phyloP scores from a whole-genome alignment of 2,797 vertebrate genomes.

The Megaceryle alcyon region DNA sequence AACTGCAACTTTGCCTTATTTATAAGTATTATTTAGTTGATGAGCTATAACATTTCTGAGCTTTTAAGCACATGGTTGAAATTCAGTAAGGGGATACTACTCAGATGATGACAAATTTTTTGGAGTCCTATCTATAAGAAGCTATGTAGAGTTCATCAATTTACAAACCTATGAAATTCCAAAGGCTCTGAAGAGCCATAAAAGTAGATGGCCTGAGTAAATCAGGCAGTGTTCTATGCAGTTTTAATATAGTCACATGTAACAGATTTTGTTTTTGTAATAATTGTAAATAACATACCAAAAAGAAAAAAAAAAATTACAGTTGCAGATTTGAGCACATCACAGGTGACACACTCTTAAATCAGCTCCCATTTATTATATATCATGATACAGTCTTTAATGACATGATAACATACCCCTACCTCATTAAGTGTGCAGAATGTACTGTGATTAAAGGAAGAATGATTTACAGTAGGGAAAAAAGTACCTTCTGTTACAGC shows the following conservation, averaged over 20 bases:
- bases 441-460: constrained; percentile 55
- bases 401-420: constrained; percentile 35
- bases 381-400: constrained; percentile 22
- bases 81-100: background rate
- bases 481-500: constrained; percentile 55
- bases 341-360: constrained; percentile 8
- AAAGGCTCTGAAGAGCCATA: background rate
- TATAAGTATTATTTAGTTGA: background rate
- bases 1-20: background rate
- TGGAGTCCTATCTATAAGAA: background rate
- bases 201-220: background rate
- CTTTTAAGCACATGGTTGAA: background rate
- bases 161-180: background rate
- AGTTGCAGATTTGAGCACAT: constrained; percentile 40
- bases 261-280: constrained; percentile 20
- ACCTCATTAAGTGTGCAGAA: constrained; percentile 55
- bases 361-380: constrained; percentile 44
- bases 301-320: constrained; percentile 25
- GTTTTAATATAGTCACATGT: background rate
- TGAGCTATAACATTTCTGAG: background rate
- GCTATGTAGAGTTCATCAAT: background rate
- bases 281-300: constrained; percentile 10
- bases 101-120: background rate
- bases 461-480: constrained; percentile 48
- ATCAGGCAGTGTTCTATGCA: background rate